phyloP scores from a whole-genome alignment of 2,888 invertebrate genomes.

The Halictus quadricinctus region DNA sequence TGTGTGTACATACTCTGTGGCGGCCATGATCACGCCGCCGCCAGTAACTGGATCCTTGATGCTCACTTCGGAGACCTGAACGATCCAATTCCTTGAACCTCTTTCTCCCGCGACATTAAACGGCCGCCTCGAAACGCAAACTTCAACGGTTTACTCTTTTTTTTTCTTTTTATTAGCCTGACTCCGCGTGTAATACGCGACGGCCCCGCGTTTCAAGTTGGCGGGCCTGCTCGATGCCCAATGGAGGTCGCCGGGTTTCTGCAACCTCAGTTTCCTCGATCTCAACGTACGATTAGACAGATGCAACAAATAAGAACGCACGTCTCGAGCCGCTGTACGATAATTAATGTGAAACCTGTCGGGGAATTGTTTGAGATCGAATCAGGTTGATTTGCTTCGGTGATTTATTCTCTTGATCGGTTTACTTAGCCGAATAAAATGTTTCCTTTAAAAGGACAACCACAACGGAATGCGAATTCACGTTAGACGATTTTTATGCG shows the following conservation, averaged over 20 bases:
- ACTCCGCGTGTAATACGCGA: not conserved
- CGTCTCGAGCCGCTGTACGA: not conserved
- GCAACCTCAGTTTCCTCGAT: not conserved
- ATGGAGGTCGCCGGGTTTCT: not conserved
- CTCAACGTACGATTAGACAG: not conserved
- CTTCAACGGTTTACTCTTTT: not conserved
- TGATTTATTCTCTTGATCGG: too few species aligned
- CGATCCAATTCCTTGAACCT: conserved; percentile 43
- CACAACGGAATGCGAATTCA: not conserved
- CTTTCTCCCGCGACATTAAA: conserved; percentile 3
- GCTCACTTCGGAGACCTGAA: conserved; percentile 25
- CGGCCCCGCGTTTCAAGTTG: not conserved
- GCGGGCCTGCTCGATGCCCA: not conserved
- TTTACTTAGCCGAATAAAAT: not conserved
- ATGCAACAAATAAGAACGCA: not conserved
- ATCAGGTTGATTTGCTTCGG: too few species aligned
- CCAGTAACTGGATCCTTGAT: conserved; percentile 46
- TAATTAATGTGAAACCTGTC: not conserved
- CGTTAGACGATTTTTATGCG: too few species aligned
- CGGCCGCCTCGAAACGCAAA: conserved; percentile 4
- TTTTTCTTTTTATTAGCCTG: not conserved
- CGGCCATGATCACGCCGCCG: conserved; percentile 41
- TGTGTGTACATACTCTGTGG: conserved; percentile 24
- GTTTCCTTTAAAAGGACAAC: not conserved
- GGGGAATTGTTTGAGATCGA: too few species aligned